Conservation (phyloP, 1,140 invertebrate species). For the Brachionus paranguensis region DNA sequence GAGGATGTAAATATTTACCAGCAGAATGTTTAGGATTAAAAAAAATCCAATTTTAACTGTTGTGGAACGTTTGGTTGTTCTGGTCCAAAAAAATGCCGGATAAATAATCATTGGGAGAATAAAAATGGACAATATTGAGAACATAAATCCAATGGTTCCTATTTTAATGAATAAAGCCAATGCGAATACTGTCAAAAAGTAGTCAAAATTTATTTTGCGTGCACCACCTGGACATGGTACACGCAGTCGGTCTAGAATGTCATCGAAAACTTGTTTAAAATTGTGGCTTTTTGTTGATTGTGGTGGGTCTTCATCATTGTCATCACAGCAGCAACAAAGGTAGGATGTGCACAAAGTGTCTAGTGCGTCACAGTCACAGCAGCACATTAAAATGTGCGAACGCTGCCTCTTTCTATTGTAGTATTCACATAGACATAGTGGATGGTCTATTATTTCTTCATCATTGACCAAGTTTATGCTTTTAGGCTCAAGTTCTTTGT, state of each 20-base stretch:
- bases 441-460: not conserved
- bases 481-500: not conserved
- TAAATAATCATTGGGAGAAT: slow-evolving; percentile 4
- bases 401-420: slow-evolving; percentile 10
- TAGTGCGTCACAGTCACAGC: slow-evolving; percentile 24
- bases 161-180: not conserved
- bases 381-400: slow-evolving; percentile 29
- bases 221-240: slow-evolving; percentile 27
- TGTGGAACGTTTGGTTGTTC: not conserved
- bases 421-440: slow-evolving; percentile 33
- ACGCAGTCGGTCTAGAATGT: not conserved
- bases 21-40: not conserved
- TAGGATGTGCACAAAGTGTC: slow-evolving; percentile 14
- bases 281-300: not conserved
- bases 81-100: not conserved
- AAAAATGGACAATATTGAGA: not conserved
- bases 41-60: slow-evolving; percentile 7
- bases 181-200: not conserved
- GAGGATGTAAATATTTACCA: not conserved
- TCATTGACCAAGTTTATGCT: not conserved
- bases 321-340: slow-evolving; percentile 3
- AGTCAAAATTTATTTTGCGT: slow-evolving; percentile 4
- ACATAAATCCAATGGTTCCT: not conserved
- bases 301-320: not conserved
- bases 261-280: not conserved